Conservation (phyloP, 2,113 vertebrate genomes). For the Kryptolebias marmoratus region DNA sequence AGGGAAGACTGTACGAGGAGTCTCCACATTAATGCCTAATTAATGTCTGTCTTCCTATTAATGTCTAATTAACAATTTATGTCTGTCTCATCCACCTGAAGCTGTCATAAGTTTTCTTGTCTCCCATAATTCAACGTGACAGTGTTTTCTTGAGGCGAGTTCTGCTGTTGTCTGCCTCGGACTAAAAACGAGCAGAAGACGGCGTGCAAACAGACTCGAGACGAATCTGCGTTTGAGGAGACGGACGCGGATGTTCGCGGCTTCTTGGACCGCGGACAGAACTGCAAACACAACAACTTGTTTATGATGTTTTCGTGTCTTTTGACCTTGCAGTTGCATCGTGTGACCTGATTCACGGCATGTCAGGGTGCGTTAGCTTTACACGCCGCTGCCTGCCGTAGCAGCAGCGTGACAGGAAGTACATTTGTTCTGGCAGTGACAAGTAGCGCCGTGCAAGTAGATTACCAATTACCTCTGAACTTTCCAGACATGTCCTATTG, state of each 20-base stretch:
- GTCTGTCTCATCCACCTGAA: constrained; percentile 63
- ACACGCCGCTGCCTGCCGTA: neutral
- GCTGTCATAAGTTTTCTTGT: constrained; percentile 59
- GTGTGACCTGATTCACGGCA: neutral
- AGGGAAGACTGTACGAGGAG: constrained; percentile 44
- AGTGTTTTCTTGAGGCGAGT: constrained; percentile 11
- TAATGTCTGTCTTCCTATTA: constrained; percentile 69
- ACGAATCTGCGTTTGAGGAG: neutral
- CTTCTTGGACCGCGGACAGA: neutral
- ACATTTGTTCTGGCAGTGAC: neutral
- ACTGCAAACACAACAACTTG: neutral
- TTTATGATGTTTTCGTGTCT: neutral
- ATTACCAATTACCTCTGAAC: neutral
- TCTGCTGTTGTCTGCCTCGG: constrained; percentile 24
- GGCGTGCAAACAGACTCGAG: neutral
- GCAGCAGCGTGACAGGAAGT: neutral
- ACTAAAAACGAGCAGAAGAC: neutral
- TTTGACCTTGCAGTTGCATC: neutral
- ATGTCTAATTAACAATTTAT: constrained; percentile 68
- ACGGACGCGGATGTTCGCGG: neutral
- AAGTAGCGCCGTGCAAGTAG: neutral
- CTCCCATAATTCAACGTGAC: constrained; percentile 50
- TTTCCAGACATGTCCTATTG: too few relatives aligned
- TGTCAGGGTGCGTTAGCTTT: neutral
- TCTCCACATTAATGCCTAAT: constrained; percentile 68